Evolutionary conservation across 2,113 vertebrate species (phyloP).

Genomic region (Sphaerodactylus townsendi): DNA sequence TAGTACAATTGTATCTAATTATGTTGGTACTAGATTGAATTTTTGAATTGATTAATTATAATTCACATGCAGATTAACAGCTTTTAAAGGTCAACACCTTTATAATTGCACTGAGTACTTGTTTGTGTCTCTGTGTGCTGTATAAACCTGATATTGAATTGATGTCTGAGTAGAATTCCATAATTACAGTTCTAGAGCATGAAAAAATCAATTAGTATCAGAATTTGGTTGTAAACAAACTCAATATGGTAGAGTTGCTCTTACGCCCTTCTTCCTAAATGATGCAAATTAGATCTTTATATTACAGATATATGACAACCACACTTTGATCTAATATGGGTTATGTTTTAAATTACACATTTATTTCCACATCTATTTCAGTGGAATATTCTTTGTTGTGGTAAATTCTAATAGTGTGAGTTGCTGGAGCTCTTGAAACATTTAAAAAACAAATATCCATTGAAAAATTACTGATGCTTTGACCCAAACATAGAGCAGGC

Average conservation of each 20-base stretch:
- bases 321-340: constrained; percentile 18
- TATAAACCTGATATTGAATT: constrained; percentile 68
- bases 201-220: constrained; percentile 51
- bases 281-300: neutral
- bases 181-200: constrained; percentile 64
- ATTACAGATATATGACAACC: constrained; percentile 9
- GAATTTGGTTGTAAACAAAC: constrained; percentile 44
- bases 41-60: constrained; percentile 72
- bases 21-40: constrained; percentile 71
- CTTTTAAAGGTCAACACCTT: constrained; percentile 70
- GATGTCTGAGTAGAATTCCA: constrained; percentile 62
- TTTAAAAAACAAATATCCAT: constrained; percentile 14
- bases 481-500: no score
- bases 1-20: constrained; percentile 67
- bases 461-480: constrained; percentile 1
- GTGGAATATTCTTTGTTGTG: neutral
- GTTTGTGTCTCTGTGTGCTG: constrained; percentile 67
- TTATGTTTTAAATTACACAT: neutral
- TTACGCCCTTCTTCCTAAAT: constrained; percentile 43
- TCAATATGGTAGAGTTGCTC: constrained; percentile 36
- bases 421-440: neutral
- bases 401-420: neutral
- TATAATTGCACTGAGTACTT: constrained; percentile 62
- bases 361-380: neutral
- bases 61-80: constrained; percentile 66